phyloP scores from a whole-genome alignment of 1,140 invertebrate genomes.

The Semibalanus balanoides region DNA sequence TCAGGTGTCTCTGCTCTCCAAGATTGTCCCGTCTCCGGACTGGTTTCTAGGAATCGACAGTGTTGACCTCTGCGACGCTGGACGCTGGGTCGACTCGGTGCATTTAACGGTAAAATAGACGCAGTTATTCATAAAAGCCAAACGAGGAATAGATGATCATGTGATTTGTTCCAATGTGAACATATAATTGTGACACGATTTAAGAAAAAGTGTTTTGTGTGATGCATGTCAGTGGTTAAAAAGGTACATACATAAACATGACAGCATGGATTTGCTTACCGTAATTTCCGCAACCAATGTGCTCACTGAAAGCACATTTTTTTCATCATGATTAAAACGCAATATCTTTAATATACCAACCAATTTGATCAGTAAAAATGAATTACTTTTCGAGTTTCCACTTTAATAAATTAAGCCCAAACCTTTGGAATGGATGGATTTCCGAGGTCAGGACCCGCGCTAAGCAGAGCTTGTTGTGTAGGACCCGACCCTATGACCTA shows the following conservation, averaged over 20 bases:
- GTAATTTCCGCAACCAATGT: too few relatives aligned
- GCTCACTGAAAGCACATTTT: too few relatives aligned
- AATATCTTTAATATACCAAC: too few relatives aligned
- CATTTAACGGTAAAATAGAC: constrained; percentile 56
- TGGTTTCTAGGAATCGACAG: constrained; percentile 94
- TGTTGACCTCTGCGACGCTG: constrained; percentile 81
- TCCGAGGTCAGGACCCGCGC: too few relatives aligned
- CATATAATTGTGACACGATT: not conserved
- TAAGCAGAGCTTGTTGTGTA: too few relatives aligned
- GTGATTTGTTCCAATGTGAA: not conserved
- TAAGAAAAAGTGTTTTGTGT: not conserved
- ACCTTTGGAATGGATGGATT: too few relatives aligned
- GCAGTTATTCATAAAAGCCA: not conserved
- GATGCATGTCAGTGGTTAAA: constrained; percentile 3
- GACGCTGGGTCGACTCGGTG: constrained; percentile 84
- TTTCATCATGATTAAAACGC: too few relatives aligned
- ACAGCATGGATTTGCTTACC: not conserved
- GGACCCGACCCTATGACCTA: too few relatives aligned
- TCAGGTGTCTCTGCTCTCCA: constrained; percentile 66
- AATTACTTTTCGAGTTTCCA: too few relatives aligned
- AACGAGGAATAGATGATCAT: too few relatives aligned
- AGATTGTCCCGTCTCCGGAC: constrained; percentile 87
- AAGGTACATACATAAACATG: constrained; percentile 6
- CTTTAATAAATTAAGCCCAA: too few relatives aligned
- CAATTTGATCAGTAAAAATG: too few relatives aligned